Evolutionary conservation across 2,888 invertebrate genomes (phyloP).

Genomic region (Cyaniris semiargus): DNA sequence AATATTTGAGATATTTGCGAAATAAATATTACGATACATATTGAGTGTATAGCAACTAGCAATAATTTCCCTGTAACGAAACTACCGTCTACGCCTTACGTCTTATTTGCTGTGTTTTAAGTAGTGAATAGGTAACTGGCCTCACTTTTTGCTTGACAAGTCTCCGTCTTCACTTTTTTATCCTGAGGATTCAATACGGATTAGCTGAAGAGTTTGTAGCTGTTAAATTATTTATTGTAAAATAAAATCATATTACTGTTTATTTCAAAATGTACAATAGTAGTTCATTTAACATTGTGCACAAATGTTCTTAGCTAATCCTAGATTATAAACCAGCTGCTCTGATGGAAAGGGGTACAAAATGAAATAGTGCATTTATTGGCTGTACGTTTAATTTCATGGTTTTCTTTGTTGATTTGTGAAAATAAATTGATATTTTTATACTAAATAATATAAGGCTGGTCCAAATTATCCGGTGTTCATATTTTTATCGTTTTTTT

Average conservation of each 20-base stretch:
- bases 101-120: not conserved
- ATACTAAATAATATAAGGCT: conserved; percentile 64
- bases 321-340: conserved; percentile 61
- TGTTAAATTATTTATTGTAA: conserved; percentile 27
- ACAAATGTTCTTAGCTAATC: conserved; percentile 39
- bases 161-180: not conserved
- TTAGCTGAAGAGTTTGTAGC: conserved; percentile 27
- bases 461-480: conserved; percentile 46
- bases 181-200: conserved; percentile 13
- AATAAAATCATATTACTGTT: conserved; percentile 22
- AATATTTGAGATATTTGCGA: no score
- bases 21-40: no score
- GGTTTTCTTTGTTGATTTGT: conserved; percentile 52
- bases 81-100: not conserved
- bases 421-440: conserved; percentile 78
- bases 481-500: conserved; percentile 23
- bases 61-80: not conserved
- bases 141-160: not conserved
- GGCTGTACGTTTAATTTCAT: conserved; percentile 64
- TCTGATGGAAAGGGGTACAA: conserved; percentile 77
- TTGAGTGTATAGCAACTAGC: not conserved
- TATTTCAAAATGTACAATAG: conserved; percentile 1
- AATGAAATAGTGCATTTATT: conserved; percentile 62
- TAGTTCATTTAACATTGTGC: conserved; percentile 16
- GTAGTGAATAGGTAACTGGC: not conserved